phyloP scores from a whole-genome alignment of 2,797 vertebrate genomes.

The Onychomys arenicola region DNA sequence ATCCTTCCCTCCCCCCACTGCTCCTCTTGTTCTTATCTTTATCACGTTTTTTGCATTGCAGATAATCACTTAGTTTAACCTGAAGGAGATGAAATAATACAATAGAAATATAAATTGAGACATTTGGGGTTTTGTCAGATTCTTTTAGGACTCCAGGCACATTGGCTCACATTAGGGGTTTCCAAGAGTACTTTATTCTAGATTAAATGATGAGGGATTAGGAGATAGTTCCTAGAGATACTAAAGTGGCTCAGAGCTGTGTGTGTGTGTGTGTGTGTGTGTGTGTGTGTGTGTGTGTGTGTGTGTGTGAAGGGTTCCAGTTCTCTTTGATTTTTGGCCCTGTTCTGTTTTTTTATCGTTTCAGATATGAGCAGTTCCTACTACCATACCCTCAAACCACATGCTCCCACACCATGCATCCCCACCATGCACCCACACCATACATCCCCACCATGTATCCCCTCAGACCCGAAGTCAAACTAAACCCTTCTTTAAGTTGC shows the following conservation, averaged over 20 bases:
- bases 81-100: not conserved
- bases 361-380: not conserved
- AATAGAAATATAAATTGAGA: not conserved
- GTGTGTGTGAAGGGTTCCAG: not conserved
- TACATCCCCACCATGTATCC: too few relatives aligned
- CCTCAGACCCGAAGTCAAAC: not conserved
- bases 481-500: not conserved
- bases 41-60: not conserved
- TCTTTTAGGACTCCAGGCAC: not conserved
- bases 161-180: not conserved
- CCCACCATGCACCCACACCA: too few relatives aligned
- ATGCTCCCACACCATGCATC: too few relatives aligned
- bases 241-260: not conserved
- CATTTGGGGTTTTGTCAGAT: not conserved
- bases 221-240: not conserved
- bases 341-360: not conserved
- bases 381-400: not conserved
- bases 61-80: not conserved
- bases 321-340: not conserved
- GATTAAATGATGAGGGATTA: not conserved
- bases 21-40: not conserved
- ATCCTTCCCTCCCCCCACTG: too few relatives aligned
- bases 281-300: too few relatives aligned
- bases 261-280: too few relatives aligned
- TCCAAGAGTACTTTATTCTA: slow-evolving; percentile 12